Evolutionary conservation across 2,888 invertebrate genomes (phyloP).

Genomic region (Oxycera nigricornis): DNA sequence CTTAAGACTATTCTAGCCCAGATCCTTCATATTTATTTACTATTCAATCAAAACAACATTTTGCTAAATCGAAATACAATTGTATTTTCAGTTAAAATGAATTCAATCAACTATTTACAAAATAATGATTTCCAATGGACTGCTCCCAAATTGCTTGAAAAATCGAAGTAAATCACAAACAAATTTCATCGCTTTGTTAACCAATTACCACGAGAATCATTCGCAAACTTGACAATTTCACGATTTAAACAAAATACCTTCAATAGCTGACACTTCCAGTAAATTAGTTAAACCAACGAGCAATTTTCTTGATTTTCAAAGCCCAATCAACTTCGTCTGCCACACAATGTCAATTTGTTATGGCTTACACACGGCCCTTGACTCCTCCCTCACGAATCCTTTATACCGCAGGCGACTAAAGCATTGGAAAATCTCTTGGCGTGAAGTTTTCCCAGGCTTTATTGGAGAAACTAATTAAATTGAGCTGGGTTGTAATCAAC

Average conservation of each 20-base stretch:
- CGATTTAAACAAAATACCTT: neutral
- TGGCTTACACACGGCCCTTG: neutral
- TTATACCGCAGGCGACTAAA: neutral
- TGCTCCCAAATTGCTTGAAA: no score
- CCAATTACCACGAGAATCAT: neutral
- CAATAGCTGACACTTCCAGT: neutral
- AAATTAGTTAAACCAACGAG: neutral
- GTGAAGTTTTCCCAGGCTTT: neutral
- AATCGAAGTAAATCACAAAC: no score
- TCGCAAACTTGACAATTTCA: neutral
- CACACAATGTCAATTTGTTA: neutral
- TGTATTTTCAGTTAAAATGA: no score
- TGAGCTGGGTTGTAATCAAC: constrained; percentile 6
- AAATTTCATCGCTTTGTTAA: neutral
- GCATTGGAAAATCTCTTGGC: neutral
- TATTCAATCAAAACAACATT: no score
- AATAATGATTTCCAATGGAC: no score
- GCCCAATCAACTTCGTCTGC: neutral
- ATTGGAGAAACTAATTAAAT: constrained; percentile 7
- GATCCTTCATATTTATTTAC: no score
- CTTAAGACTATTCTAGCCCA: no score
- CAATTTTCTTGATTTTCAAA: neutral
- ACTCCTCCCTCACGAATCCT: neutral
- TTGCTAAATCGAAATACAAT: no score
- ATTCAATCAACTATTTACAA: no score